Evolutionary conservation across 2,113 vertebrate genomes (phyloP).

Genomic region (Zosterops japonicus): DNA sequence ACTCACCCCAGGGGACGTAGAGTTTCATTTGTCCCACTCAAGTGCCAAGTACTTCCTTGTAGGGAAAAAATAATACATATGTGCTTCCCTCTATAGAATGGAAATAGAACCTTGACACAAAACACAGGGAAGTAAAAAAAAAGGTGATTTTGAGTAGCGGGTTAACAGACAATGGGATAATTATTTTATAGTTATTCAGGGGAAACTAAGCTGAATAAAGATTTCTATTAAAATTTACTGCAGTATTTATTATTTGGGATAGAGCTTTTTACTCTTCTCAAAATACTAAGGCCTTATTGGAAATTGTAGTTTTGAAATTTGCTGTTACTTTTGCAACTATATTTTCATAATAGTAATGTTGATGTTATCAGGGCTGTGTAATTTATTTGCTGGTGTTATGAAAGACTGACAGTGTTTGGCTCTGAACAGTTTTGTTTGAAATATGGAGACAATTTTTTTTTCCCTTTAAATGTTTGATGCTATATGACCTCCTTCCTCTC

Average conservation of each 20-base stretch:
- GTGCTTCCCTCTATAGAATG: not conserved
- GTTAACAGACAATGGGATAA: not conserved
- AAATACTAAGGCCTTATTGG: not conserved
- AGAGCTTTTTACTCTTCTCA: not conserved
- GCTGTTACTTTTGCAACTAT: not conserved
- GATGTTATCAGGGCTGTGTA: not conserved
- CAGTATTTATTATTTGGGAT: not conserved
- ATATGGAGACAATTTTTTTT: not conserved
- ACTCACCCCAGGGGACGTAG: not conserved
- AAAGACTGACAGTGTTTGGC: not conserved
- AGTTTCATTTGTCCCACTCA: not conserved
- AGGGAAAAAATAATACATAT: not conserved
- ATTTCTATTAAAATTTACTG: not conserved
- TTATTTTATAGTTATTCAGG: not conserved
- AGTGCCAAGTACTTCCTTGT: not conserved
- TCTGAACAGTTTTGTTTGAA: not conserved
- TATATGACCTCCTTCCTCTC: not conserved
- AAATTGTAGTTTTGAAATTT: not conserved
- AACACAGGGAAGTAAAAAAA: not conserved
- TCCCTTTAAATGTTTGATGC: not conserved
- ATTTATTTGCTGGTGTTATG: not conserved
- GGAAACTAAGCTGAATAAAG: not conserved
- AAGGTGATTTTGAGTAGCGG: not conserved
- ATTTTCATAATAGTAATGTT: not conserved
- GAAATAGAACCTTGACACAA: not conserved